Evolutionary conservation across 2,113 vertebrate species (phyloP).

Genomic region (Eonycteris spelaea): DNA sequence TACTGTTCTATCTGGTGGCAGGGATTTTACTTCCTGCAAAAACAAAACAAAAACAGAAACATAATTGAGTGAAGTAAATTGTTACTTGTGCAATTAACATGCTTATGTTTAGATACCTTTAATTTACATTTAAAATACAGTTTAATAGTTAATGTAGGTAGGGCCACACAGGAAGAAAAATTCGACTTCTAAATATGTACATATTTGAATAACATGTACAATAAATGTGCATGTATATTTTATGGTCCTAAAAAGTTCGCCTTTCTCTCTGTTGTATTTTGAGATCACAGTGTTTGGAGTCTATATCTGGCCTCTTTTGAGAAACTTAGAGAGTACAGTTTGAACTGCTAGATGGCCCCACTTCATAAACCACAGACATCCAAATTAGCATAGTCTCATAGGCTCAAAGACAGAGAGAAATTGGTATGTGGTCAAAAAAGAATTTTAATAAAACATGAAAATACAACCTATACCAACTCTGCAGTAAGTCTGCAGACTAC

Average conservation of each 20-base stretch:
- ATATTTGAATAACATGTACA: constrained; percentile 6
- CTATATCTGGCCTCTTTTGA: constrained; percentile 13
- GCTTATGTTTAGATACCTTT: constrained; percentile 61
- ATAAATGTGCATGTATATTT: not conserved
- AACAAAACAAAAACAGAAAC: constrained; percentile 66
- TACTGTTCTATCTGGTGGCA: constrained; percentile 60
- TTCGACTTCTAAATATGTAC: not conserved
- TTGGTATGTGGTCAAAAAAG: constrained; percentile 35
- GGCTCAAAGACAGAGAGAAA: constrained; percentile 12
- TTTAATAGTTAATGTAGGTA: constrained; percentile 46
- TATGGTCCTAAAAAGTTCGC: not conserved
- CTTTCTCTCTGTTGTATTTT: constrained; percentile 30
- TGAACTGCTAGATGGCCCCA: constrained; percentile 30
- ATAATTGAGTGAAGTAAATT: constrained; percentile 67
- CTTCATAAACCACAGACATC: constrained; percentile 50
- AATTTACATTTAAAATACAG: constrained; percentile 66
- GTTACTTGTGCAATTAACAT: constrained; percentile 67
- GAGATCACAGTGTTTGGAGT: constrained; percentile 28
- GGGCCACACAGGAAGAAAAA: constrained; percentile 65
- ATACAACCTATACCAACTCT: not conserved
- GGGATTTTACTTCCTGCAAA: constrained; percentile 67
- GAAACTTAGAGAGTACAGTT: constrained; percentile 29
- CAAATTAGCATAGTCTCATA: constrained; percentile 26
- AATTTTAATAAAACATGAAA: constrained; percentile 54
- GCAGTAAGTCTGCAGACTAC: not conserved